Evolutionary conservation across 2,888 invertebrate genomes (phyloP), one percentile per base, ranked within the genome.

Genomic region (Aradus depressus): DNA sequence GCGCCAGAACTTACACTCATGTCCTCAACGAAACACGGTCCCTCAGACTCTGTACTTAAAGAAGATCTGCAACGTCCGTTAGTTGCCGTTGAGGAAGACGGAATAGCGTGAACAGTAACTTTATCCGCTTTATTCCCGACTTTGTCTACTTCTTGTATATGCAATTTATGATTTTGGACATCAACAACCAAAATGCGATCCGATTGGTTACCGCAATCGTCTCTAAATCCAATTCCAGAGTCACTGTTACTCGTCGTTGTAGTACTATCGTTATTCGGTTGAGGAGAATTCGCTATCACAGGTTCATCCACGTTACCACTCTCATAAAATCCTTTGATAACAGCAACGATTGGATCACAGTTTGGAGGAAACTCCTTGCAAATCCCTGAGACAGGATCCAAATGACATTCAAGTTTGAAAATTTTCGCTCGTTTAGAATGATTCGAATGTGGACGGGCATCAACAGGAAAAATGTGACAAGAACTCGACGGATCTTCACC

Each of bases 401-500:
- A 72, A 0, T 87, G 87, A 65, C 92, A 93, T n/a, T 74, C 75
- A 51, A 95, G 80, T 59, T 84, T 83, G 68, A 95, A 95, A 58
- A 79, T 79, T 58, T 80, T 79, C 0, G 91, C 90, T 62, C 84
- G 81, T n/a, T 76, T 72, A 2, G 77, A 69, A 68, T 96, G 95
- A 37, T 80, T 75, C 23, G 75, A 76, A 65, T 96, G 95, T 53
- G 85, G 82, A 66, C 90, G 83, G 0, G 89, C 81, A 65, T 95
- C 92, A 6, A 92, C 86, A 53, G 89, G 89, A 66, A 96, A 96
- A 0, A 95, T 90, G 68, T 96, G 95, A 64, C 95, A 93, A 47
- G 93, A 90, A 64, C 88, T 88, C 0, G 87, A 87, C 16, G 80
- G 76, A 57, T 76, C 75, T 8, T 78, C 61, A 63, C 75, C 74